Evolutionary conservation across 2,113 vertebrate species (phyloP).

Genomic region (Excalfactoria chinensis): DNA sequence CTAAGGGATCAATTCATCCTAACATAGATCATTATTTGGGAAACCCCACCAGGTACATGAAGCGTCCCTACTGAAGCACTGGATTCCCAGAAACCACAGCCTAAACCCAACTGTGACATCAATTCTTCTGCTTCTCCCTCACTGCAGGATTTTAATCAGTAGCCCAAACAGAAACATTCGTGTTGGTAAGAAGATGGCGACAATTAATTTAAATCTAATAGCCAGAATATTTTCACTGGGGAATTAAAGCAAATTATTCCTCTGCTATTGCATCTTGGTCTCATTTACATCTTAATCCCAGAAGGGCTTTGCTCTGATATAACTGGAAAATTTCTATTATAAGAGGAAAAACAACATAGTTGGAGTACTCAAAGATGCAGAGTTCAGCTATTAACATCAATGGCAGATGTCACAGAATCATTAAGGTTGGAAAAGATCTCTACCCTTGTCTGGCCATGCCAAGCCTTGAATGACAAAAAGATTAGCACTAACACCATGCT

Average conservation of each 20-base stretch:
- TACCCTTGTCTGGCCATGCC: not conserved
- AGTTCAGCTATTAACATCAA: constrained; percentile 1
- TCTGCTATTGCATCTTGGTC: constrained; percentile 29
- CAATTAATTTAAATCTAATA: constrained; percentile 63
- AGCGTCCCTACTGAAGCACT: not conserved
- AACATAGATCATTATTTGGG: not conserved
- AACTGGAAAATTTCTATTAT: not conserved
- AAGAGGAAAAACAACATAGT: constrained; percentile 14
- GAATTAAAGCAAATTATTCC: constrained; percentile 66
- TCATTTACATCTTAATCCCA: constrained; percentile 68
- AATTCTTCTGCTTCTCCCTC: not conserved
- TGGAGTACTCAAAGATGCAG: not conserved
- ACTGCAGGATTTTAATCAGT: constrained; percentile 31
- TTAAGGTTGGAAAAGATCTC: no score
- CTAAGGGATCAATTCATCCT: not conserved
- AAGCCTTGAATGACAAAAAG: not conserved
- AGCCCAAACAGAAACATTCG: constrained; percentile 11
- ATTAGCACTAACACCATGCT: not conserved
- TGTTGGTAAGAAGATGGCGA: constrained; percentile 9
- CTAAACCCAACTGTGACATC: not conserved
- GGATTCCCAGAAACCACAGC: not conserved
- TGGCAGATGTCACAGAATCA: not conserved
- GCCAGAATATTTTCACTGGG: constrained; percentile 5
- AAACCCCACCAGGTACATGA: not conserved
- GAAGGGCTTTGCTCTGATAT: constrained; percentile 12